Percentiles rank a stretch among this genome's conserved stretches.
These are phyloP conservation scores for Toxostoma redivivum DNA, from an alignment of 2,113 vertebrate genomes.

Conservation along the genomic window DNA sequence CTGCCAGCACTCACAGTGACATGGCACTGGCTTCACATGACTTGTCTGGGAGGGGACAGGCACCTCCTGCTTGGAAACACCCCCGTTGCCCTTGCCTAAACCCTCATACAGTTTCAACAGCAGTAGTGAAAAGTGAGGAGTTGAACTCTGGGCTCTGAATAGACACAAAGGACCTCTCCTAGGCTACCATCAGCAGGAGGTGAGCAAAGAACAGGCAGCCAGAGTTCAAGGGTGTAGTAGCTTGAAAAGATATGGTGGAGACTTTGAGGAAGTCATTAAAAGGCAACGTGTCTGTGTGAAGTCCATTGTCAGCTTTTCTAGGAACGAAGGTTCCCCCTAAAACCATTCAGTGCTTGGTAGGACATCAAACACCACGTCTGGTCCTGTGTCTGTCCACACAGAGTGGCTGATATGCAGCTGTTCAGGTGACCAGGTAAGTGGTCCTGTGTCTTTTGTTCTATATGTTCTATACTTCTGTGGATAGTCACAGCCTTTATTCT, in stretches of 20 bases:
- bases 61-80: neutral
- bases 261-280: neutral
- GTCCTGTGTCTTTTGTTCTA: neutral
- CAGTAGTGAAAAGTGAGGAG: neutral
- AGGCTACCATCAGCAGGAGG: slow-evolving; percentile 28
- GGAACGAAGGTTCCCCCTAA: neutral
- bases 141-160: neutral
- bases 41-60: slow-evolving; percentile 53
- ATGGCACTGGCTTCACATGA: slow-evolving; percentile 51
- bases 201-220: neutral
- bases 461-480: neutral
- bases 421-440: neutral
- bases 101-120: neutral
- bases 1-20: slow-evolving; percentile 20
- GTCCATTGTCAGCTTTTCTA: neutral
- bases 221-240: neutral
- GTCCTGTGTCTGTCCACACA: neutral
- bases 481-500: neutral
- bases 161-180: neutral
- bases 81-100: neutral
- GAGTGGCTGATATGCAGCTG: neutral
- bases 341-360: neutral
- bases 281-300: neutral
- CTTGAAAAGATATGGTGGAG: neutral
- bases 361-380: neutral